Conservation (phyloP, 1,140 invertebrate species). For the Drosophila elegans region DNA sequence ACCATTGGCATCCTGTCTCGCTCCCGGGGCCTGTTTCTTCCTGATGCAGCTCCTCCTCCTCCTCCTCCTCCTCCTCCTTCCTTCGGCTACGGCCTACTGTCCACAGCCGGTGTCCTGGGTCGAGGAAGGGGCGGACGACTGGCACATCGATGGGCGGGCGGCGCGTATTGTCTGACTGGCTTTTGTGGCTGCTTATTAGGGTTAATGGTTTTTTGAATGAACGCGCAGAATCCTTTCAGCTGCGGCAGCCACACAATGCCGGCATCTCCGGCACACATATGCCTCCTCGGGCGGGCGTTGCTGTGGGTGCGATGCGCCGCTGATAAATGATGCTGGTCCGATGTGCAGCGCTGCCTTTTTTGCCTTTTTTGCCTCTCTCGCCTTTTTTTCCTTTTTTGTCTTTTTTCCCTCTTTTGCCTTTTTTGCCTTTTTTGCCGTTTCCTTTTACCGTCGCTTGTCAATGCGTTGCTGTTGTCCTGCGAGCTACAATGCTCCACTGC, state of each 20-base stretch:
- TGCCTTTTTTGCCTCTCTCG: not conserved
- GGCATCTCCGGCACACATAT: constrained; percentile 52
- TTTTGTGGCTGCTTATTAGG: constrained; percentile 66
- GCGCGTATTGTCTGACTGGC: constrained; percentile 17
- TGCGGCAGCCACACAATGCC: constrained; percentile 54
- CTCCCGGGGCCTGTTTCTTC: not conserved
- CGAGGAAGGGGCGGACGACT: not conserved
- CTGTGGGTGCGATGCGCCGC: constrained; percentile 48
- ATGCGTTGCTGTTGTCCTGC: constrained; percentile 25
- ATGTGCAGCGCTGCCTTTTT: constrained; percentile 56
- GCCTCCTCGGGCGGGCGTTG: constrained; percentile 9
- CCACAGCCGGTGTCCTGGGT: constrained; percentile 13
- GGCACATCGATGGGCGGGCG: constrained; percentile 22
- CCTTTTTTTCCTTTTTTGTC: constrained; percentile 22
- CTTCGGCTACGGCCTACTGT: constrained; percentile 7
- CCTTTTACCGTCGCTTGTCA: constrained; percentile 11
- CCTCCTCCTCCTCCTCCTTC: no score
- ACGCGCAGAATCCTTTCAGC: constrained; percentile 75
- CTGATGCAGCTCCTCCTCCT: constrained; percentile 20
- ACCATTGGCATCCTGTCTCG: constrained; percentile 56
- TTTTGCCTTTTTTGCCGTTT: constrained; percentile 2
- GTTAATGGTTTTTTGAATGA: constrained; percentile 82
- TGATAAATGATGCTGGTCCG: constrained; percentile 75
- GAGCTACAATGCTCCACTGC: constrained; percentile 8
- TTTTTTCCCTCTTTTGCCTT: not conserved